Base-by-base conservation (phyloP, 2,888 invertebrate genomes). In the Tethea ocularis region DNA sequence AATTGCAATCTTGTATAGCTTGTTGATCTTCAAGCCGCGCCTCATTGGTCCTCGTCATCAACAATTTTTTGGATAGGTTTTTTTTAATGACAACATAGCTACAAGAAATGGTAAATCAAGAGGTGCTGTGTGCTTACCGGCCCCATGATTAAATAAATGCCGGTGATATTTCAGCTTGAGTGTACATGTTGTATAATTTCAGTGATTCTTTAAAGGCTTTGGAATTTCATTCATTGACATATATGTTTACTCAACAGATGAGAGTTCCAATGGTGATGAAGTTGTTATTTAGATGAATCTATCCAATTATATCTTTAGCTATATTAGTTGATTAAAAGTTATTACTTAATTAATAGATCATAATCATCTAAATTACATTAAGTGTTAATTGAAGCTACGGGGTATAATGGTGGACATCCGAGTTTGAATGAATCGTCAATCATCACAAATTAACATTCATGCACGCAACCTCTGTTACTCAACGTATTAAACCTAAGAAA, bases 141-240 rank as follows among this genome's bases (percentile, higher is more conserved):
- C 71, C 67, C 78, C 69, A 69, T 83, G 78, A 91, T 90, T 91
- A 90, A 78, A 85, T 78, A 89, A 91, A 91, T 90, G 75, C 81
- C 76, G 66, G 74, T 77, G 78, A 91, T 91, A 83, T 89, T 78
- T 91, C 86, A 88, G 77, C 63, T 75, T 71, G 71, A 81, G 79
- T 78, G 75, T 74, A 81, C 81, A 80, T 72, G 75, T 73, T 78
- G 81, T 88, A 87, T 89, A 84, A 89, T 90, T 89, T 89, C 86
- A 84, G 86, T 85, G 69, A 83, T 86, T 87, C n/a, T 86, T 84
- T 87, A 80, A 82, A 77, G 78, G 77, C 78, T 82, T 78, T 73
- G 73, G 70, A 78, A 74, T 77, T 76, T 73, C 77, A 65, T 76
- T 79, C 79, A 83, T 85, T 78, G 72, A 83, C 83, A 78, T 65